Percentiles rank a stretch among this genome's conserved stretches.
Conservation (phyloP, 1,140 invertebrate genomes). For the Lysiphlebus fabarum region DNA sequence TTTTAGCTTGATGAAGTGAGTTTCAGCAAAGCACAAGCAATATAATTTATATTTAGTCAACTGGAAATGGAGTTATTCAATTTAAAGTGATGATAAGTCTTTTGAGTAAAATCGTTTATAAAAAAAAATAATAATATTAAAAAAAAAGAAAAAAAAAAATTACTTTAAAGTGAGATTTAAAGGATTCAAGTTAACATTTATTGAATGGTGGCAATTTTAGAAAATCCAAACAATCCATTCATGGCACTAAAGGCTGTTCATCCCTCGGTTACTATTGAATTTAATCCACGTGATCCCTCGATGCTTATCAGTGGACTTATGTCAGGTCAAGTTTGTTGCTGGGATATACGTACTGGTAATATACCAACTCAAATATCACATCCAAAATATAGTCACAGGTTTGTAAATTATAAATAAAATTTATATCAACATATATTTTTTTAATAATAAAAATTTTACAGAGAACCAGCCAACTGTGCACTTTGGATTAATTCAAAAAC, state of each 20-base stretch:
- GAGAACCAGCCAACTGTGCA: conserved; percentile 67
- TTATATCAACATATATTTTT: no score
- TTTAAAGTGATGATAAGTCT: no score
- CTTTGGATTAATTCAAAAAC: conserved; percentile 80
- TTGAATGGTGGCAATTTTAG: conserved; percentile 51
- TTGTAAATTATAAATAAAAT: conserved; percentile 16
- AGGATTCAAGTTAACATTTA: background rate
- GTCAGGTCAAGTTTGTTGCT: conserved; percentile 81
- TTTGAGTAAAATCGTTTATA: no score
- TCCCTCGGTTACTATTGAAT: conserved; percentile 79
- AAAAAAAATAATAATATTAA: no score
- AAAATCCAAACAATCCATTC: conserved; percentile 82
- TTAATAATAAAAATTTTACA: no score
- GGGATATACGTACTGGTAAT: conserved; percentile 73
- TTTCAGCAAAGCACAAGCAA: no score
- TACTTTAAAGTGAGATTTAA: no score
- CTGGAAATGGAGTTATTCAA: no score
- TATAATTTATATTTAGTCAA: no score
- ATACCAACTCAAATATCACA: conserved; percentile 58
- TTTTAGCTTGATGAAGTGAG: background rate
- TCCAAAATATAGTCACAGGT: conserved; percentile 40
- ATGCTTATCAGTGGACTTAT: conserved; percentile 82
- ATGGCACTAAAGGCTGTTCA: conserved; percentile 68
- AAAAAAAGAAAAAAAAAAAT: no score
- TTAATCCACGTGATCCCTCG: conserved; percentile 85